Percentiles rank a stretch among this genome's conserved stretches.
These are phyloP conservation scores for Turdus rufiventris DNA, from an alignment of 2,113 vertebrate species.

Conservation along the genomic window DNA sequence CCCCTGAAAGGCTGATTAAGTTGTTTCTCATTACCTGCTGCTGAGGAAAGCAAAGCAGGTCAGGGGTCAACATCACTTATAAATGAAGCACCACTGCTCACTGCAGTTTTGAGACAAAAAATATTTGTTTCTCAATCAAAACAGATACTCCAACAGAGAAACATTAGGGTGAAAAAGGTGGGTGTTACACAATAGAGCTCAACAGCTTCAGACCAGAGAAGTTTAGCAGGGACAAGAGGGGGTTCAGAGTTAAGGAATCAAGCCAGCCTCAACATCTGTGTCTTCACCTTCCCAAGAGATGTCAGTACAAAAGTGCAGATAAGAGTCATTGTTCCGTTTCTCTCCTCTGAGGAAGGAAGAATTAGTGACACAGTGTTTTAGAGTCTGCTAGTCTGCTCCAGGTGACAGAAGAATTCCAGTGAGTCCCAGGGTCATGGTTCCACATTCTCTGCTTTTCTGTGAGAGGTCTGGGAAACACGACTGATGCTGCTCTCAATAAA, in stretches of 20 bases:
- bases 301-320: background rate
- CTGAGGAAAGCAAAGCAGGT: background rate
- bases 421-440: background rate
- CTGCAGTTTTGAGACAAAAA: background rate
- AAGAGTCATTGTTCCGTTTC: background rate
- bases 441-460: background rate
- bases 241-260: background rate
- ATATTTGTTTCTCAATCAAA: background rate
- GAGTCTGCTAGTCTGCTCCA: background rate
- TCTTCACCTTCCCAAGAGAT: background rate
- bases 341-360: background rate
- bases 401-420: background rate
- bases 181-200: background rate
- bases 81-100: background rate
- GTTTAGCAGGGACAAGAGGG: background rate
- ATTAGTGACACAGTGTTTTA: background rate
- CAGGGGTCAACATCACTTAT: background rate
- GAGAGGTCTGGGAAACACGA: conserved; percentile 16
- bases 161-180: background rate
- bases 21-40: background rate
- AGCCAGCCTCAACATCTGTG: background rate
- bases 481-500: conserved; percentile 82
- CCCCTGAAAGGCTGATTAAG: background rate
- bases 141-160: background rate
- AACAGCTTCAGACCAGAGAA: background rate